These are phyloP conservation scores for Rattus norvegicus DNA, from an alignment of 2,113 vertebrate species.

Conservation along the genomic window DNA sequence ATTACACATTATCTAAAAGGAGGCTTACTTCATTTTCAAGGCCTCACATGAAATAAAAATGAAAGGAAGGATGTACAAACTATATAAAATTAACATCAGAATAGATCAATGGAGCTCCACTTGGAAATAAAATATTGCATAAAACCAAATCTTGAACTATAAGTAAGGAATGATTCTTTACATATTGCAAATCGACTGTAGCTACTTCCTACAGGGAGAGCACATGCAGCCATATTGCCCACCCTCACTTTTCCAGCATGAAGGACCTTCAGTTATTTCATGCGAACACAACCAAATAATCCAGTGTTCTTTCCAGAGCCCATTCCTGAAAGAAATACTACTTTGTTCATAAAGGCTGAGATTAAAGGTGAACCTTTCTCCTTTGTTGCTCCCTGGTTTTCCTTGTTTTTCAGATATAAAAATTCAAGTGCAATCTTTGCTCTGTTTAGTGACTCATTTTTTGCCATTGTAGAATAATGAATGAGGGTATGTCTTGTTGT, in stretches of 20 bases:
- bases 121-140: not conserved
- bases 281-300: not conserved
- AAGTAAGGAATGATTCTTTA: not conserved
- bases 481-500: not conserved
- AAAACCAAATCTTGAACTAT: not conserved
- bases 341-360: rapidly evolving
- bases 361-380: no score
- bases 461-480: not conserved
- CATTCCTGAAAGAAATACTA: rapidly evolving
- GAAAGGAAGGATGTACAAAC: not conserved
- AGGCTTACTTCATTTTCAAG: not conserved
- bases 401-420: no score
- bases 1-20: not conserved
- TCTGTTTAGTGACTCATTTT: not conserved
- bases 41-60: not conserved
- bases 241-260: not conserved
- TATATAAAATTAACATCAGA: not conserved
- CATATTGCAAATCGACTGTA: not conserved
- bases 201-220: rapidly evolving
- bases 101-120: not conserved
- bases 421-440: not conserved
- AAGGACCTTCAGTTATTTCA: not conserved
- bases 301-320: not conserved
- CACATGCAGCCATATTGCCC: not conserved
- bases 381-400: rapidly evolving